Evolutionary conservation across 2,888 invertebrate genomes (phyloP).

Genomic region (Priocnemis perturbator): DNA sequence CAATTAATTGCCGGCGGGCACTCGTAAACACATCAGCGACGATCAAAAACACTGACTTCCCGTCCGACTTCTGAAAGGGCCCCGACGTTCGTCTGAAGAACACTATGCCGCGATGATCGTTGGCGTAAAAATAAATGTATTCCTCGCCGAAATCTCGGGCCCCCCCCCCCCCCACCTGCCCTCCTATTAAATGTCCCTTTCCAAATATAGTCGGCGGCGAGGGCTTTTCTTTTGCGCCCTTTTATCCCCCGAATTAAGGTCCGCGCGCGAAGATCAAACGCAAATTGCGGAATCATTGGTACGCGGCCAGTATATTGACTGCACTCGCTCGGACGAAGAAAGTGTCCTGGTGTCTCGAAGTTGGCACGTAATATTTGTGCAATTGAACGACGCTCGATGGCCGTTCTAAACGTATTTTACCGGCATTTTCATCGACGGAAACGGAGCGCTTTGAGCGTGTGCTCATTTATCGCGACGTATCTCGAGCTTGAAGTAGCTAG

Average conservation of each 20-base stretch:
- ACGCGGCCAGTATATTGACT: too few species aligned
- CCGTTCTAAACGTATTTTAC: too few species aligned
- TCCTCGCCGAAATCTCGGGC: constrained; percentile 12
- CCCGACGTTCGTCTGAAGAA: constrained; percentile 3
- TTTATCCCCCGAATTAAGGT: neutral
- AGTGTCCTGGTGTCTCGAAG: neutral
- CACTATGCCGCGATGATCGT: constrained; percentile 10
- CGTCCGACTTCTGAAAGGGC: constrained; percentile 22
- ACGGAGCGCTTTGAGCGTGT: neutral
- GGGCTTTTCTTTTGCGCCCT: neutral
- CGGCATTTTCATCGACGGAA: too few species aligned
- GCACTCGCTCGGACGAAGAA: neutral
- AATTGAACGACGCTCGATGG: too few species aligned
- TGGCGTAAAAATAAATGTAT: constrained; percentile 38
- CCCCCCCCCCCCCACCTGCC: too few species aligned
- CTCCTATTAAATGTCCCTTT: constrained; percentile 16
- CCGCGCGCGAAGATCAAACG: too few species aligned
- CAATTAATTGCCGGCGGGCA: constrained; percentile 68
- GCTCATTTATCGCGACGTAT: neutral
- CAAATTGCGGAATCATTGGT: neutral
- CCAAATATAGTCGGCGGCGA: constrained; percentile 10
- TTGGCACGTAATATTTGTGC: too few species aligned
- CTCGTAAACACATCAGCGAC: constrained; percentile 60
- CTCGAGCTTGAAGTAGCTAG: too few species aligned
- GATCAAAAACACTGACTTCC: constrained; percentile 52